These are phyloP conservation scores for Meteorus cinctellus DNA, from an alignment of 2,888 invertebrate genomes.

Conservation along the genomic window DNA sequence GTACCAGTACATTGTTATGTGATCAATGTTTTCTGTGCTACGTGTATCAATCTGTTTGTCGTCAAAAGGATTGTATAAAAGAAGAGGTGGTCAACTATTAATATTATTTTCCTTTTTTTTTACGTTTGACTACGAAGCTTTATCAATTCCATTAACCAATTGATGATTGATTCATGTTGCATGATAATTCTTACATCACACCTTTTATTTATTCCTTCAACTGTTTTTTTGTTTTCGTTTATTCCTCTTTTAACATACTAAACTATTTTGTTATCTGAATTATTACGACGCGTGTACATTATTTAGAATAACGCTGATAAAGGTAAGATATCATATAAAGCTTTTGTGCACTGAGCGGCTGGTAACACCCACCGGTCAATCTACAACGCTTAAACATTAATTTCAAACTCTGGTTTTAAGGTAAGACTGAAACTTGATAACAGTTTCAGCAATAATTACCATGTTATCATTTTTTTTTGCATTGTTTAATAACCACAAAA, in stretches of 20 bases:
- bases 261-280: slow-evolving; percentile 9
- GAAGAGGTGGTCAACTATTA: not conserved
- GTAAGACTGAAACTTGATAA: slow-evolving; percentile 43
- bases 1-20: not conserved
- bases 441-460: slow-evolving; percentile 39
- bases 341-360: slow-evolving; percentile 42
- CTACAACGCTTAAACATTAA: slow-evolving; percentile 24
- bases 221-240: slow-evolving; percentile 27
- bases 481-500: slow-evolving; percentile 36
- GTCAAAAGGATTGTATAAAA: not conserved
- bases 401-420: slow-evolving; percentile 28
- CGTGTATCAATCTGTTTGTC: slow-evolving; percentile 8
- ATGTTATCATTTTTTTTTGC: slow-evolving; percentile 23
- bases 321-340: slow-evolving; percentile 42
- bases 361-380: slow-evolving; percentile 5
- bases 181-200: slow-evolving; percentile 39
- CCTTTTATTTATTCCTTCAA: slow-evolving; percentile 23
- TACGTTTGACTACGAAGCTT: not conserved
- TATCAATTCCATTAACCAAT: slow-evolving; percentile 20
- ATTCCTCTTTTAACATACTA: slow-evolving; percentile 1
- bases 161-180: slow-evolving; percentile 41
- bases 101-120: slow-evolving; percentile 9
- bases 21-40: not conserved
- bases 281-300: slow-evolving; percentile 26
- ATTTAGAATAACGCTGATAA: slow-evolving; percentile 35